phyloP scores from a whole-genome alignment of 2,797 vertebrate species.

The Chloroceryle inda region DNA sequence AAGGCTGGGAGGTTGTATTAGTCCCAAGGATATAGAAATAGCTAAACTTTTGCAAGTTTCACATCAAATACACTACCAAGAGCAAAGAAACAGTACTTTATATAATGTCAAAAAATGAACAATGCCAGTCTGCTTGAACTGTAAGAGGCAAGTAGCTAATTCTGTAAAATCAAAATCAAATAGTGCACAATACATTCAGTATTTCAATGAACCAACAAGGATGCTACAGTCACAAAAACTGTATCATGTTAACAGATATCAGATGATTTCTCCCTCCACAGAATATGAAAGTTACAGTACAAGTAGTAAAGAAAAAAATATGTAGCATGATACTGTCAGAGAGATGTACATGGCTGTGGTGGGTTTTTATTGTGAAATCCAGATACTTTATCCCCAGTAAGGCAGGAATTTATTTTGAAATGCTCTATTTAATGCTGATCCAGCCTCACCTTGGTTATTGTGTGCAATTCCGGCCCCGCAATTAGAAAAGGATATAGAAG shows the following conservation, averaged over 20 bases:
- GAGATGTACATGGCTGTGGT: rapidly evolving
- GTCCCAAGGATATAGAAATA: background rate
- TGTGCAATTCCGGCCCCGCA: too few species aligned
- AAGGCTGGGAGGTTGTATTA: background rate
- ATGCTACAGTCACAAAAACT: background rate
- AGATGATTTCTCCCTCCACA: rapidly evolving
- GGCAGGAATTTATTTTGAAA: background rate
- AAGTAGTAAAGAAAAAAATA: background rate
- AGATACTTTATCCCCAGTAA: background rate
- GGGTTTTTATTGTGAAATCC: background rate
- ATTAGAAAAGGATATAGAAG: too few species aligned
- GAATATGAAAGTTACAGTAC: background rate
- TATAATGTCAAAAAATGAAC: background rate
- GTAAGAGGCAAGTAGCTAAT: background rate
- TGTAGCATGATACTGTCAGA: background rate
- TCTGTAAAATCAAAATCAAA: background rate
- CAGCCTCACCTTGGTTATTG: background rate
- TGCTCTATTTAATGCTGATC: background rate
- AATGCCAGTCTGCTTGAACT: background rate
- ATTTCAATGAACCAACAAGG: background rate
- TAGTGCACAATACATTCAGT: background rate
- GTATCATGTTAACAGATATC: background rate
- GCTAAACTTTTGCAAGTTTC: background rate
- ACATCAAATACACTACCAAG: background rate
- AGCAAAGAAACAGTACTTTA: background rate